Evolutionary conservation across 2,888 invertebrate species (phyloP).

Genomic region (Acrobeloides nanus): DNA sequence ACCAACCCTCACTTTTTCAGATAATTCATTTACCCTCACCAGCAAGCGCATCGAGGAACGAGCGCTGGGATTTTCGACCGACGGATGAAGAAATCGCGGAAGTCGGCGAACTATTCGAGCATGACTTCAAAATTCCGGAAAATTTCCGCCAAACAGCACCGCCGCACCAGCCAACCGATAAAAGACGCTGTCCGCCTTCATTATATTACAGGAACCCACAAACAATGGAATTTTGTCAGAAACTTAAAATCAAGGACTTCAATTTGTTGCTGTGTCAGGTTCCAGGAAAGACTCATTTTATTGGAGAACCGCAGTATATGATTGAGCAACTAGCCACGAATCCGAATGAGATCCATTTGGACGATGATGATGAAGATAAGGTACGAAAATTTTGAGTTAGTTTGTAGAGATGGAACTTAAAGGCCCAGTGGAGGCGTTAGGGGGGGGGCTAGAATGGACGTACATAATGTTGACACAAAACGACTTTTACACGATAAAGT

Average conservation of each 20-base stretch:
- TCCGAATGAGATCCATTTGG: conserved; percentile 23
- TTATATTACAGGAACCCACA: conserved; percentile 47
- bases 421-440: too few species aligned
- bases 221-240: conserved; percentile 36
- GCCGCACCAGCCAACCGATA: conserved; percentile 53
- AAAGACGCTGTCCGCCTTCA: conserved; percentile 10
- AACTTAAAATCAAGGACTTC: conserved; percentile 41
- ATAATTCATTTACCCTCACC: too few species aligned
- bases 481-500: too few species aligned
- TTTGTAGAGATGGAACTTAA: too few species aligned
- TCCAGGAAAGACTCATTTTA: neutral
- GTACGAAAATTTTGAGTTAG: too few species aligned
- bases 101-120: conserved; percentile 64
- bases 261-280: conserved; percentile 32
- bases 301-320: conserved; percentile 18
- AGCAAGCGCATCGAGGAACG: conserved; percentile 67
- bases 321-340: conserved; percentile 2
- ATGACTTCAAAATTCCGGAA: conserved; percentile 66
- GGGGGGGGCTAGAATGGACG: too few species aligned
- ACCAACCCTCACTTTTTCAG: too few species aligned
- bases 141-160: conserved; percentile 74
- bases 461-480: too few species aligned
- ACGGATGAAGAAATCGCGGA: conserved; percentile 58
- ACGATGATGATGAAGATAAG: conserved; percentile 8
- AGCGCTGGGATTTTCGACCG: conserved; percentile 41